A percentile compares a stretch with the other conserved stretches of the same genome.
Evolutionary conservation across 2,113 vertebrate species (phyloP).

Genomic region (Fregata magnificens): DNA sequence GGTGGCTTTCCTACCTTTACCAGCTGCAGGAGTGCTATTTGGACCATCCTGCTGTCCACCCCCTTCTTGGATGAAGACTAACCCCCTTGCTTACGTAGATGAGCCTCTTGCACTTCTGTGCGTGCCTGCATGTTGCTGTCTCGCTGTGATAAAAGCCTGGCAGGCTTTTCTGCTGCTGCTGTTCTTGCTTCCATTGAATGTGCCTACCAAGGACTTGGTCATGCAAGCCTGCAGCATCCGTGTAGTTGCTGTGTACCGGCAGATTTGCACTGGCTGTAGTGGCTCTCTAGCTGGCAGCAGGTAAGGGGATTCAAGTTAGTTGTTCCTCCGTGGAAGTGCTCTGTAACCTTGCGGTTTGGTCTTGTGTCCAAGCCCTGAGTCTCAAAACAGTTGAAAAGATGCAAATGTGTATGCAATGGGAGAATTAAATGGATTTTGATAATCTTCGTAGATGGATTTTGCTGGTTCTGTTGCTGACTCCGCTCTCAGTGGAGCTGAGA

Average conservation of each 20-base stretch:
- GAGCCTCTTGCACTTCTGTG: not conserved
- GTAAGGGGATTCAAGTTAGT: not conserved
- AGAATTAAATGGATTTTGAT: not conserved
- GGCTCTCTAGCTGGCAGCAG: not conserved
- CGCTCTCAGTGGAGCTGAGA: not conserved
- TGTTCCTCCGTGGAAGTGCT: not conserved
- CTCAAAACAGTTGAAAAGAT: not conserved
- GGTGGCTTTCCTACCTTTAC: not conserved
- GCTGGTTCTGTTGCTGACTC: not conserved
- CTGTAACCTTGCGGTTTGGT: not conserved
- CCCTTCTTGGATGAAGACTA: not conserved
- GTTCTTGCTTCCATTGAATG: not conserved
- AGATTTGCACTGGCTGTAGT: not conserved
- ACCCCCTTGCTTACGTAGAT: not conserved
- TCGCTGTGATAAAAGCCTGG: not conserved
- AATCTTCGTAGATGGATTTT: not conserved
- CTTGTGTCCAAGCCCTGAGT: fast-evolving
- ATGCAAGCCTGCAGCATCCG: not conserved
- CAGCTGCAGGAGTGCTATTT: not conserved
- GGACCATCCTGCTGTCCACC: fast-evolving
- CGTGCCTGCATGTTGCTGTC: not conserved
- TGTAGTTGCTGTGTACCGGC: not conserved
- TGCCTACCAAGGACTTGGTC: not conserved
- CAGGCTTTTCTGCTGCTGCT: not conserved
- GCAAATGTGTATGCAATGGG: not conserved